Conservation (phyloP, 2,797 vertebrate species). For the Hippopotamyrus pictus region DNA sequence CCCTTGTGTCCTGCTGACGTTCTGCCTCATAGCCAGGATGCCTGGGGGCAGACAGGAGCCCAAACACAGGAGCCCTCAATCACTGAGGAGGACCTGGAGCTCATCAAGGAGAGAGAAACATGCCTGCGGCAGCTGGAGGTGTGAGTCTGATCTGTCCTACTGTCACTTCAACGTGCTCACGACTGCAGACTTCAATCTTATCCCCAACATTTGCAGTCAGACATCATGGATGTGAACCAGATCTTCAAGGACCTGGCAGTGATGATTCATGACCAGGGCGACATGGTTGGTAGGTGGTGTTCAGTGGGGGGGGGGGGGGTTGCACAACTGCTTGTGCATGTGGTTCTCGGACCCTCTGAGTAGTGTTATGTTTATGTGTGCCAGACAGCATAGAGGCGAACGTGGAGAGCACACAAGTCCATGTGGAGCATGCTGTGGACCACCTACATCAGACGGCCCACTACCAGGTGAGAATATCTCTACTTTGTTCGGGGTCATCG, state of each 20-base stretch:
- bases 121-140: constrained; percentile 92
- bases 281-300: constrained; percentile 81
- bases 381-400: constrained; percentile 95
- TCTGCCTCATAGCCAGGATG: constrained; percentile 71
- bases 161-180: neutral
- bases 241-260: constrained; percentile 97
- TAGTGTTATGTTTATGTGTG: neutral
- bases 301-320: no score
- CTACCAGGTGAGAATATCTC: constrained; percentile 59
- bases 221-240: constrained; percentile 95
- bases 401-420: constrained; percentile 89
- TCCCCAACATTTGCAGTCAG: constrained; percentile 64
- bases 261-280: constrained; percentile 97
- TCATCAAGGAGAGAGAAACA: constrained; percentile 91
- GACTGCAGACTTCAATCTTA: neutral
- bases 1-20: neutral
- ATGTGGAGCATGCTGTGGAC: constrained; percentile 83
- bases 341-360: neutral
- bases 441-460: constrained; percentile 83
- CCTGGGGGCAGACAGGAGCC: constrained; percentile 78
- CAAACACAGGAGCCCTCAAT: constrained; percentile 79
- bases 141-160: neutral
- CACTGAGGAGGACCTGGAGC: constrained; percentile 90
- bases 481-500: neutral
- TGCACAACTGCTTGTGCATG: neutral